These are phyloP conservation scores for Drosophila mauritiana DNA, from an alignment of 1,140 invertebrate genomes.

Conservation along the genomic window DNA sequence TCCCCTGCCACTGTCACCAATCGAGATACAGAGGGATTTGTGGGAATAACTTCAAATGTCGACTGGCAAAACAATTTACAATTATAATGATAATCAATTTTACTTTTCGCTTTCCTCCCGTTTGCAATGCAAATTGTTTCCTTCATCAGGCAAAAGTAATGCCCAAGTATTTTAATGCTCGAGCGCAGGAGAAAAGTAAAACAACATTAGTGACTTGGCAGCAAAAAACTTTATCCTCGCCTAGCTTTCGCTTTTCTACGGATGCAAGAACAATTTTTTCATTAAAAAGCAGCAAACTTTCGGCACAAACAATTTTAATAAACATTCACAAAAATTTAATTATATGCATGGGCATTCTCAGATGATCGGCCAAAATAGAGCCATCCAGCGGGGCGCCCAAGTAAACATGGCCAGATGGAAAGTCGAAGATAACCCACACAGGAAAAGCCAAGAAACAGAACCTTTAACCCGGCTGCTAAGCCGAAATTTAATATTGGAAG, in stretches of 20 bases:
- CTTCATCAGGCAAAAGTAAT: conserved; percentile 57
- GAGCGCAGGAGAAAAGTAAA: conserved; percentile 28
- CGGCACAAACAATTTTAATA: conserved; percentile 76
- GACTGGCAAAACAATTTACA: conserved; percentile 69
- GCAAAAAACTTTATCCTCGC: conserved; percentile 61
- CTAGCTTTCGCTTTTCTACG: conserved; percentile 50
- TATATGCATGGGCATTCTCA: conserved; percentile 73
- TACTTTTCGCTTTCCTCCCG: conserved; percentile 34
- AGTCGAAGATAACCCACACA: conserved; percentile 59
- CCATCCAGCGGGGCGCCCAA: conserved; percentile 69
- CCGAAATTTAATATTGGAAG: conserved; percentile 82
- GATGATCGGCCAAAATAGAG: conserved; percentile 73
- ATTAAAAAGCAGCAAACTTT: conserved; percentile 67
- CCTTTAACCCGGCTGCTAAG: conserved; percentile 74
- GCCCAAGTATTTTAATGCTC: conserved; percentile 73
- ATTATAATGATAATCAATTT: conserved; percentile 82
- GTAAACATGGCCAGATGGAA: conserved; percentile 77
- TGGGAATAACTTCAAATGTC: conserved; percentile 31
- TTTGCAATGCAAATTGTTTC: conserved; percentile 75
- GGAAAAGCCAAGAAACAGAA: conserved; percentile 16
- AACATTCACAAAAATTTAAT: conserved; percentile 80
- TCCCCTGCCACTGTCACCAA: neutral
- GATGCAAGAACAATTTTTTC: conserved; percentile 61
- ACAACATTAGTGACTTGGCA: conserved; percentile 66
- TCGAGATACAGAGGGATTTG: conserved; percentile 21